These are phyloP conservation scores for Pachymerium ferrugineum DNA, from an alignment of 2,888 invertebrate genomes.

Conservation along the genomic window DNA sequence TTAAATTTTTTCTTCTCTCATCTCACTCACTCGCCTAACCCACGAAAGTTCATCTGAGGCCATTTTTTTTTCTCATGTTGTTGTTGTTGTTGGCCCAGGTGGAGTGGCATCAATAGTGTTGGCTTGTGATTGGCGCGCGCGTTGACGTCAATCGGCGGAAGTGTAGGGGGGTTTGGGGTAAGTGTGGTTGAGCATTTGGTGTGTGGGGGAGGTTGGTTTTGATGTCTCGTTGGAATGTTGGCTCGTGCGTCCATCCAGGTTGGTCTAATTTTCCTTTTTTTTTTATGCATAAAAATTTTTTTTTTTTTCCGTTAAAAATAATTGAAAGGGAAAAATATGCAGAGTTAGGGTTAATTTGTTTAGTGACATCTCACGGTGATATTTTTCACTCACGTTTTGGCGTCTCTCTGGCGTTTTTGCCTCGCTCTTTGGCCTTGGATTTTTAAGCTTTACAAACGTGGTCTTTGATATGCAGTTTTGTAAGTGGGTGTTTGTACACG, in stretches of 20 bases:
- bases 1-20: not conserved
- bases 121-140: not conserved
- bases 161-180: not conserved
- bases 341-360: too few relatives aligned
- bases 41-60: not conserved
- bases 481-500: not conserved
- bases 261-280: not conserved
- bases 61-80: not conserved
- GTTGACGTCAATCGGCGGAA: not conserved
- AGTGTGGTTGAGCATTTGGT: too few relatives aligned
- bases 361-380: too few relatives aligned
- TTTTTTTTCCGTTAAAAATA: not conserved
- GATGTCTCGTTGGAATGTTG: not conserved
- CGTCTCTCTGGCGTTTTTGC: not conserved
- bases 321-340: too few relatives aligned
- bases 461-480: not conserved
- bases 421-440: not conserved
- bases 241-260: not conserved
- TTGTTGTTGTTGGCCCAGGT: not conserved
- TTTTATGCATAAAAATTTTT: not conserved
- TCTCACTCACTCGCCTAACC: not conserved
- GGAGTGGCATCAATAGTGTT: not conserved
- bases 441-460: not conserved
- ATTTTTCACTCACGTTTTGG: not conserved
- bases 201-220: slow-evolving; percentile 2